Base-by-base conservation (phyloP, 2,888 invertebrate genomes). In the Clusia tigrina region DNA sequence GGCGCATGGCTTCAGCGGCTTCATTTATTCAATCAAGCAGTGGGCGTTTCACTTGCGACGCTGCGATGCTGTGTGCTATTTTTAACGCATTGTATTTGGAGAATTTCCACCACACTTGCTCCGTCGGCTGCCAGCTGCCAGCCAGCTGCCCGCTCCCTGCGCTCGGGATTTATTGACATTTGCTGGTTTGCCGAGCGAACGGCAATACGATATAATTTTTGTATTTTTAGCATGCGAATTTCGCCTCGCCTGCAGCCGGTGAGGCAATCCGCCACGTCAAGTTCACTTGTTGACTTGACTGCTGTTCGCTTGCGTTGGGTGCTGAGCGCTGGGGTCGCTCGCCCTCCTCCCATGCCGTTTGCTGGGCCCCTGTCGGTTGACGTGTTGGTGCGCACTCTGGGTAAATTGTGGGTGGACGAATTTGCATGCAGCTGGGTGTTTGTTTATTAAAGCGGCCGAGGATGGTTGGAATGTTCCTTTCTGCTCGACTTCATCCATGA, bases 211-310 rank as follows among this genome's bases (percentile, higher is more conserved):
- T 42, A 42, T 42, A 42, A 22, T 56, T 56, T 42, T 37, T 32
- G n/a, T 12, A n/a, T 48, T 48, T 48, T 6, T 18, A 6, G 48
- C n/a, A 20, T 52, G 23, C 23, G 24, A 20, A 52, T n/a, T 42
- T 42, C 23, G 58, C 24, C n/a, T 42, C 23, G 58, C 24, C n/a
- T 56, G 51, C 18, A 42, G 52, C 46, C 48, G 57, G 9, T 9
- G 32, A 6, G 32, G 32, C 6, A 6, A 6, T 9, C 2, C 9
- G 42, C 42, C 9, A 42, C 42, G 68, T 65, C 65, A 66, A 70
- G 65, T 70, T 72, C 66, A 72, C 69, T 72, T 71, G 71, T 72
- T 70, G 72, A 70, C 69, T 69, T 71, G 63, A 24, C 59, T 59
- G 62, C 55, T 38, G 38, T 15, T 17, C n/a, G n/a, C n/a, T n/a